Base-by-base conservation (phyloP, 2,888 invertebrate genomes). In the Dromius quadrimaculatus region DNA sequence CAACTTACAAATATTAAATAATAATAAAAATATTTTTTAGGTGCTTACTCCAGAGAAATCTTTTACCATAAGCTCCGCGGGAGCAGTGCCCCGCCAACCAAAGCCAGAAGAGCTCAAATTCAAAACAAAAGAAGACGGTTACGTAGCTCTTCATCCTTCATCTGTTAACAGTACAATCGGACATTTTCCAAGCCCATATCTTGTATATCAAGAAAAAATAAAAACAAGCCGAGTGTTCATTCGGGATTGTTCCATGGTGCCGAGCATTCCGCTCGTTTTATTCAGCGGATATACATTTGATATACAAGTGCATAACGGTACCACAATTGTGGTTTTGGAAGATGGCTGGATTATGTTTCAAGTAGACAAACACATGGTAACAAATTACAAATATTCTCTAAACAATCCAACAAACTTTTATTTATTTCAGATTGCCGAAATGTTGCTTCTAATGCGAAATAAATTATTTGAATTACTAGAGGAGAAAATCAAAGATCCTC, bases 341-440 rank as follows among this genome's bases (percentile, higher is more conserved):
- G 90, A 90, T 75, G 92, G 92, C 2, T 93, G 93, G 93, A 92
- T 93, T 61, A 87, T 92, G 82, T 88, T 94, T 76, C 89, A 90
- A 80, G 91, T 92, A 0, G 89, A 91, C 73, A 89, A 90, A 74
- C 90, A 91, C 74, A 89, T 90, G 83, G 90, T 90, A 80, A 80
- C 79, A 70, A 62, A 8, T 19, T 28, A 57, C n/a, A 19, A n/a
- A 47, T 47, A 1, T 22, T 36, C 57, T 28, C 28, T 28, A 8
- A 5, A 28, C 28, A 28, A 8, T 28, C 8, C 4, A 28, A 28
- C 28, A 28, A 8, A 28, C 28, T 22, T 47, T 9, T 59, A 23
- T 71, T 57, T 75, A 75, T 79, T 79, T 4, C 80, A 90, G 90
- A 87, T 92, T n/a, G 93, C 92, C 0, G 93, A 93, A 85, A 89